Percentiles rank a stretch among this genome's conserved stretches.
These are phyloP conservation scores for Diplolepis rosae DNA, from an alignment of 2,888 invertebrate species.

Conservation along the genomic window DNA sequence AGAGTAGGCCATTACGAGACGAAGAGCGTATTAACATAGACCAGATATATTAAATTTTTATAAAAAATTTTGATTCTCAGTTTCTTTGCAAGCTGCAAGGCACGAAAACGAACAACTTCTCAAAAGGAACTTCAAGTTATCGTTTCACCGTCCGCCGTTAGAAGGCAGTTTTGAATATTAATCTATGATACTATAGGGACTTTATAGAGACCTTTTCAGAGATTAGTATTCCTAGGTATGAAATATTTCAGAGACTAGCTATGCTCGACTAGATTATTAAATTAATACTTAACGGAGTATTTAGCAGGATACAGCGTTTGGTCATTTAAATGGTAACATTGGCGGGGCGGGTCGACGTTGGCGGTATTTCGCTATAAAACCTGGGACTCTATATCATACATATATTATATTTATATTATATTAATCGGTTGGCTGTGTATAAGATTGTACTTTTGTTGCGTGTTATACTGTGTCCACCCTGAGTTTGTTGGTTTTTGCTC, in stretches of 20 bases:
- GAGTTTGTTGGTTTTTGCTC: conserved; percentile 62
- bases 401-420: conserved; percentile 57
- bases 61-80: conserved; percentile 60
- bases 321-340: conserved; percentile 17
- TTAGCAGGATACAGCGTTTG: conserved; percentile 28
- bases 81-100: conserved; percentile 68
- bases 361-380: conserved; percentile 33
- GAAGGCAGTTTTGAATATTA: conserved; percentile 19
- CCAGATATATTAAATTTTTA: conserved; percentile 42
- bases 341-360: not conserved
- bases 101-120: conserved; percentile 68
- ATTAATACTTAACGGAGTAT: conserved; percentile 26
- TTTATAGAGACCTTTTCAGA: not conserved
- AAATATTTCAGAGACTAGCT: conserved; percentile 23
- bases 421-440: conserved; percentile 72
- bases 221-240: not conserved
- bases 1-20: conserved; percentile 44
- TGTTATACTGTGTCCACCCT: conserved; percentile 71
- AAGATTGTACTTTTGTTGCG: conserved; percentile 73
- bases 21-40: conserved; percentile 28
- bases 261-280: conserved; percentile 28
- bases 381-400: conserved; percentile 41
- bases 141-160: conserved; percentile 16
- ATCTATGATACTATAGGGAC: too few species aligned
- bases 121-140: conserved; percentile 32